A percentile compares a stretch with the other conserved stretches of the same genome.
These are phyloP conservation scores for Canis aureus DNA, from an alignment of 2,113 vertebrate species.

Conservation along the genomic window DNA sequence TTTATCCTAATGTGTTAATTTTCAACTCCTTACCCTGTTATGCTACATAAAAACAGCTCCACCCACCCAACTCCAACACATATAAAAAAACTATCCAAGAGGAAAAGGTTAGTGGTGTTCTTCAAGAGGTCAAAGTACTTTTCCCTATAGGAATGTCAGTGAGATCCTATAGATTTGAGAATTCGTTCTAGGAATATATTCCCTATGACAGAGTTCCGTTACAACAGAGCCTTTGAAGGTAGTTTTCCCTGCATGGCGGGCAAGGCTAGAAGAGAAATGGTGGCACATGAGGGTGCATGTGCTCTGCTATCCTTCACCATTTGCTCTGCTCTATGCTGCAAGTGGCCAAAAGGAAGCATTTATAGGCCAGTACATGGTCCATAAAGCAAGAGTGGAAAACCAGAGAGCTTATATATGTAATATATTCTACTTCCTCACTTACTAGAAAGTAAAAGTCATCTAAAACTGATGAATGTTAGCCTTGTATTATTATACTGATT, in stretches of 20 bases:
- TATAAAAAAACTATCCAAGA: background rate
- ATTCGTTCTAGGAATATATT: background rate
- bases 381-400: accelerated
- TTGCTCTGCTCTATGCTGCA: slow-evolving; percentile 73
- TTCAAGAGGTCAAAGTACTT: background rate
- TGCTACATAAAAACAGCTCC: accelerated
- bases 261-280: background rate
- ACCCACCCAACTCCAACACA: background rate
- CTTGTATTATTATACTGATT: background rate
- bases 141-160: accelerated
- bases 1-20: too few species aligned
- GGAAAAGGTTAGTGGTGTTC: background rate
- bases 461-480: background rate
- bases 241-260: slow-evolving; percentile 24
- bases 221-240: background rate
- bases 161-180: background rate
- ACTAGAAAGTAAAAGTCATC: background rate
- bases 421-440: background rate
- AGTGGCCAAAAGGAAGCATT: slow-evolving; percentile 88
- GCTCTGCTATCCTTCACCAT: background rate
- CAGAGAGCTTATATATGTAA: background rate
- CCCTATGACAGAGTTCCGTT: background rate
- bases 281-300: accelerated
- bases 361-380: slow-evolving; percentile 82
- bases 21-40: background rate